Conservation (phyloP, 2,888 invertebrate species). For the Magallana nippona region DNA sequence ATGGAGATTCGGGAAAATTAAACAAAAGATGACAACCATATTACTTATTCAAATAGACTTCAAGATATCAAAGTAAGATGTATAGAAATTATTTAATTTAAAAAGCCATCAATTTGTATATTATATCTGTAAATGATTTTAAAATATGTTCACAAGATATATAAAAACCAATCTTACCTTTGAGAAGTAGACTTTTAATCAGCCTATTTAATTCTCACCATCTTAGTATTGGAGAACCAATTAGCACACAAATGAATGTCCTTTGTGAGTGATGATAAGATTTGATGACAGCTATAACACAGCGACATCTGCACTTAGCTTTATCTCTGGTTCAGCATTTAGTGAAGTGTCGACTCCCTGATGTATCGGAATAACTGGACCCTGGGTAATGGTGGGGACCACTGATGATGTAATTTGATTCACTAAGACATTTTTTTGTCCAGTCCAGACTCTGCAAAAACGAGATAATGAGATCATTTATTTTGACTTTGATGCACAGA, state of each 20-base stretch:
- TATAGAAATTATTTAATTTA: too few species aligned
- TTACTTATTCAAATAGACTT: too few species aligned
- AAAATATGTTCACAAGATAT: background rate
- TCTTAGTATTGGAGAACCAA: background rate
- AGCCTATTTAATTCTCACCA: background rate
- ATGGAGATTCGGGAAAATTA: too few species aligned
- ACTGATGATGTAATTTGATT: conserved; percentile 7
- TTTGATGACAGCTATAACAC: background rate
- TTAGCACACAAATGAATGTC: conserved; percentile 23
- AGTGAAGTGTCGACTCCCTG: background rate
- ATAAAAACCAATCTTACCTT: background rate
- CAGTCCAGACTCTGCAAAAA: conserved; percentile 25
- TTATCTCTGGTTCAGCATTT: conserved; percentile 15
- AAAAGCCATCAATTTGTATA: too few species aligned
- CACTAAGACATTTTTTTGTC: background rate
- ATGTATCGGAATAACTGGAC: background rate
- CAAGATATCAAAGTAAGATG: too few species aligned
- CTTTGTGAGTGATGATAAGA: conserved; percentile 20
- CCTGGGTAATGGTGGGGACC: background rate
- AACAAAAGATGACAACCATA: too few species aligned
- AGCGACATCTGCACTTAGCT: background rate
- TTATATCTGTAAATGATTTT: background rate
- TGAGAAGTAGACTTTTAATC: background rate
- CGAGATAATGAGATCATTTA: conserved; percentile 21
- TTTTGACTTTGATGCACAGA: conserved; percentile 20